Conservation (phyloP, 37 sponge, comb jelly and placozoan genomes). For the Aphrocallistes beatrix region DNA sequence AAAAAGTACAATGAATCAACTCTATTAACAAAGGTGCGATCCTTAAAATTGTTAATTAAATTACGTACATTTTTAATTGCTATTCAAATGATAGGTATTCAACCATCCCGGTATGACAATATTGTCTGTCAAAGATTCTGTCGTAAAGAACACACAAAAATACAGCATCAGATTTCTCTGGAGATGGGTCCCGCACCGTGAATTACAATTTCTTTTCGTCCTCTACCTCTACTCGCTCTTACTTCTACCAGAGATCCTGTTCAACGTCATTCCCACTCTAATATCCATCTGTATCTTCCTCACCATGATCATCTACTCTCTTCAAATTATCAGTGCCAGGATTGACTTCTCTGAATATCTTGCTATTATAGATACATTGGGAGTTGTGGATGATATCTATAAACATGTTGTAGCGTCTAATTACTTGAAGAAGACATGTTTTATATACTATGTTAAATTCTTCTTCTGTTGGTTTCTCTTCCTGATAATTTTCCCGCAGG, state of each 20-base stretch:
- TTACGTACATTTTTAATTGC: no score
- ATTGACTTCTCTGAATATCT: not conserved
- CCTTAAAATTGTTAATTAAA: not conserved
- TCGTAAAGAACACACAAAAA: not conserved
- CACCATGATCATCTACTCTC: not conserved
- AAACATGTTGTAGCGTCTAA: not conserved
- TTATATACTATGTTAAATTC: not conserved
- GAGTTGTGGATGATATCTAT: conserved; percentile 5
- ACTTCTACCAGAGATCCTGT: not conserved
- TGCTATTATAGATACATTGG: not conserved
- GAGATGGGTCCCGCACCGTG: not conserved
- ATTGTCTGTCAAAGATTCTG: not conserved
- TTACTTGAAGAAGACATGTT: not conserved
- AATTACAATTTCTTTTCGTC: not conserved
- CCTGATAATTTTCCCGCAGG: not conserved
- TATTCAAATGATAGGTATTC: not conserved
- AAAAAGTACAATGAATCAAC: not conserved
- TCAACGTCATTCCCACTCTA: not conserved
- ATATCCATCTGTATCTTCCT: not conserved
- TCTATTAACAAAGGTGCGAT: not conserved
- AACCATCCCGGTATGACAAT: not conserved
- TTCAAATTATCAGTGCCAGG: conserved; percentile 5
- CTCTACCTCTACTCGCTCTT: not conserved
- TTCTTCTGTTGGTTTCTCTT: conserved; percentile 2
- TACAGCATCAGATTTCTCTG: conserved; percentile 8